These are phyloP conservation scores for Machimus atricapillus DNA, from an alignment of 2,888 invertebrate genomes.

Conservation along the genomic window DNA sequence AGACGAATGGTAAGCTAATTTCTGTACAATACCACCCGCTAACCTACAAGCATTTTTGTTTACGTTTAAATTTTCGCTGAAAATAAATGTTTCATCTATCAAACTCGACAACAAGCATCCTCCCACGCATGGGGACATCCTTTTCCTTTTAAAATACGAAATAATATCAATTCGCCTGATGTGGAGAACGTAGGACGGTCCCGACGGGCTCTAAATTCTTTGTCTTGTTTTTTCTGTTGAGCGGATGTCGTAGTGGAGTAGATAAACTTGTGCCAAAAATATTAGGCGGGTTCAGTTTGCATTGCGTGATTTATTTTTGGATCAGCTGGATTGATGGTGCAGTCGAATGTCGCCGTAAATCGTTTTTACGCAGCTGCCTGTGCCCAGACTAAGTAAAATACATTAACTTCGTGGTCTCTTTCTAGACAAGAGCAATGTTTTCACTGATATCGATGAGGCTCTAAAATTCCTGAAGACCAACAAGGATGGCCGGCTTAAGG, in stretches of 20 bases:
- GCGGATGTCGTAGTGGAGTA: not conserved
- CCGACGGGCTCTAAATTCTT: not conserved
- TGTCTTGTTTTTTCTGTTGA: not conserved
- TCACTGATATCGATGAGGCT: conserved; percentile 75
- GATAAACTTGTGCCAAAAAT: not conserved
- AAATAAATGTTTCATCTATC: not conserved
- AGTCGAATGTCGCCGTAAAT: not conserved
- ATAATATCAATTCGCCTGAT: not conserved
- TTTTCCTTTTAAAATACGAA: not conserved
- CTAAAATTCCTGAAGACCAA: conserved; percentile 77
- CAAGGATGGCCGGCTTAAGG: conserved; percentile 82
- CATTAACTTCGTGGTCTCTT: not conserved
- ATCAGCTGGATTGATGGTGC: not conserved
- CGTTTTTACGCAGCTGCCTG: not conserved
- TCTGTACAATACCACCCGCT: not conserved
- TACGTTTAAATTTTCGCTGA: not conserved
- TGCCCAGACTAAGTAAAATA: not conserved
- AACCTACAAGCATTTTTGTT: conserved; percentile 38
- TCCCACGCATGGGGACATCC: not conserved
- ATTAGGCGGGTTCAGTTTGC: not conserved
- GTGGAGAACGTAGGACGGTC: not conserved
- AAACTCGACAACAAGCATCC: not conserved
- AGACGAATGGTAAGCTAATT: conserved; percentile 24
- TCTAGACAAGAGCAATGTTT: conserved; percentile 62
- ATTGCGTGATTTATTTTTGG: not conserved